phyloP scores from a whole-genome alignment of 2,113 vertebrate genomes.

The Crocuta crocuta region DNA sequence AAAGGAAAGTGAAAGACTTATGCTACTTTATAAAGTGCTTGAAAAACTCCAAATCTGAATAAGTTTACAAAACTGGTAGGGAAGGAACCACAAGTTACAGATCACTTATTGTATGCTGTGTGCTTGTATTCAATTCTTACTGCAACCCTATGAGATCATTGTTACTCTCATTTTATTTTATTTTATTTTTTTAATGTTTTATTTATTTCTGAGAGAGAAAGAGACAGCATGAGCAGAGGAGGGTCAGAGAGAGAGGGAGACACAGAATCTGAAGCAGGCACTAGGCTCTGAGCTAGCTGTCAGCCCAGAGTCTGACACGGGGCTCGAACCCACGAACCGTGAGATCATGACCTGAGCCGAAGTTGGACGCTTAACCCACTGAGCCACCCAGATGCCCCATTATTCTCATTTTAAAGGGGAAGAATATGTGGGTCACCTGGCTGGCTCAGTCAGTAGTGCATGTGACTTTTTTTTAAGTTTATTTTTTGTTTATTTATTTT shows the following conservation, averaged over 20 bases:
- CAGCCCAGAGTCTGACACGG: too few relatives aligned
- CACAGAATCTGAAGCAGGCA: too few relatives aligned
- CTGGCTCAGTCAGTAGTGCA: not conserved
- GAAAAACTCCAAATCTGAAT: not conserved
- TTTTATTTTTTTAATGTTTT: too few relatives aligned
- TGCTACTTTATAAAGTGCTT: constrained; percentile 6
- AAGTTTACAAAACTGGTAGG: not conserved
- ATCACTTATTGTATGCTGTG: not conserved
- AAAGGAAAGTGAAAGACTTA: not conserved
- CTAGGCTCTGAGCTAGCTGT: too few relatives aligned
- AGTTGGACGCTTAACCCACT: too few relatives aligned
- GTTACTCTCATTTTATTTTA: not conserved
- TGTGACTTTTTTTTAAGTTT: not conserved
- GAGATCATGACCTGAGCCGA: too few relatives aligned
- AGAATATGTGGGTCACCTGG: not conserved
- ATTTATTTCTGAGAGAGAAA: too few relatives aligned
- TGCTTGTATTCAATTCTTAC: not conserved
- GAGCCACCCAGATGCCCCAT: not conserved
- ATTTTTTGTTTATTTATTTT: too few relatives aligned
- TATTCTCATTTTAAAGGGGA: not conserved
- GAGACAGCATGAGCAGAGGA: too few relatives aligned
- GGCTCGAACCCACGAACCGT: too few relatives aligned
- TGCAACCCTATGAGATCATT: not conserved
- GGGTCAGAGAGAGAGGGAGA: too few relatives aligned
- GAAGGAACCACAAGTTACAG: not conserved